Conservation (phyloP, 2,888 invertebrate genomes). For the Drosophila limbata region DNA sequence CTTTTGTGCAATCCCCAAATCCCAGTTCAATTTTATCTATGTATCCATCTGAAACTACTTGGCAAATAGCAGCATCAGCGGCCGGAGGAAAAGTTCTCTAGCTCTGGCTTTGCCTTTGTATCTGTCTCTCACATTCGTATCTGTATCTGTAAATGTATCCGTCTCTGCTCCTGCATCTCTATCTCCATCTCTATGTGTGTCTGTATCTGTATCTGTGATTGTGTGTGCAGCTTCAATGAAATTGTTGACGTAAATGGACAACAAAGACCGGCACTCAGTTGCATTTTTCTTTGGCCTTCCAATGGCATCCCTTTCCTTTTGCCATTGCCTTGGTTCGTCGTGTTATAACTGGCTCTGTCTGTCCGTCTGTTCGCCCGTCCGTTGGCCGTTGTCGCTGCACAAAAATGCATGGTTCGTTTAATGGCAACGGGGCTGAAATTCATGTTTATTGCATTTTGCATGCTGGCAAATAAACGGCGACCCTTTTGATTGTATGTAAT, state of each 20-base stretch:
- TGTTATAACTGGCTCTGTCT: slow-evolving; percentile 23
- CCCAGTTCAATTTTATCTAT: slow-evolving; percentile 82
- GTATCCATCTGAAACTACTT: slow-evolving; percentile 77
- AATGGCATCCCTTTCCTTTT: slow-evolving; percentile 20
- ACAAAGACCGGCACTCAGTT: slow-evolving; percentile 75
- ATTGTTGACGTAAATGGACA: slow-evolving; percentile 79
- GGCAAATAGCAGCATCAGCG: slow-evolving; percentile 63
- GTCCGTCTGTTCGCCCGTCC: slow-evolving; percentile 19
- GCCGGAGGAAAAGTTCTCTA: slow-evolving; percentile 6
- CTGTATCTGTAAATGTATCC: slow-evolving; percentile 13
- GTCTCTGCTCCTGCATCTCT: background rate
- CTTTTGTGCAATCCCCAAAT: slow-evolving; percentile 80
- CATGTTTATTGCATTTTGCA: slow-evolving; percentile 73
- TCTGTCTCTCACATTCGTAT: slow-evolving; percentile 13
- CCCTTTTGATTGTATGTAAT: slow-evolving; percentile 28
- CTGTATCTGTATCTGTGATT: slow-evolving; percentile 19
- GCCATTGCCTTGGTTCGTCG: slow-evolving; percentile 13
- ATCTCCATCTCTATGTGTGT: slow-evolving; percentile 7
- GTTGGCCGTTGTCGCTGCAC: slow-evolving; percentile 14
- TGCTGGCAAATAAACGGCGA: slow-evolving; percentile 44
- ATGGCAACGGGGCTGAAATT: slow-evolving; percentile 60
- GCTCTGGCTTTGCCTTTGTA: slow-evolving; percentile 8
- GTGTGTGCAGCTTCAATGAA: slow-evolving; percentile 63
- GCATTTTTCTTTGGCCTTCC: slow-evolving; percentile 50
- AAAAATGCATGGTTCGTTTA: slow-evolving; percentile 72